Conservation (phyloP, 1,140 invertebrate genomes). For the Camponotus vicinus region DNA sequence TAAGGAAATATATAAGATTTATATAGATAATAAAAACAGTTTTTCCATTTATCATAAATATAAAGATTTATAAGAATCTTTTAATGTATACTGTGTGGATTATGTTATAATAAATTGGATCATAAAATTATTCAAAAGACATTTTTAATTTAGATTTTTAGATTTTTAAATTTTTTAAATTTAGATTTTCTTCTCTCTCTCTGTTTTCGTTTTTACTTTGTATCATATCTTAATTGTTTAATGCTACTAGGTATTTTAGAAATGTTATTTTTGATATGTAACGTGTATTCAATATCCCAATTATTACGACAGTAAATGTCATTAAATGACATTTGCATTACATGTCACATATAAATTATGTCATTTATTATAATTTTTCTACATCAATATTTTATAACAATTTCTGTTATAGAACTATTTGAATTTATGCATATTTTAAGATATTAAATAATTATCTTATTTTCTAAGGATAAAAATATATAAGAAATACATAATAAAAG, state of each 20-base stretch:
- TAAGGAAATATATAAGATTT: too few species aligned
- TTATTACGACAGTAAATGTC: slow-evolving; percentile 26
- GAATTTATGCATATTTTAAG: background rate
- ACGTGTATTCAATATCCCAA: background rate
- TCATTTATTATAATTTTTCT: slow-evolving; percentile 9
- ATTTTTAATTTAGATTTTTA: too few species aligned
- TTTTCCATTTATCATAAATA: background rate
- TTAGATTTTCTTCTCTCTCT: background rate
- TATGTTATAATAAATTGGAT: background rate
- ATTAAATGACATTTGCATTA: background rate
- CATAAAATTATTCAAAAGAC: background rate
- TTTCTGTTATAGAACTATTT: background rate
- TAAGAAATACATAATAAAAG: background rate
- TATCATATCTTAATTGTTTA: background rate
- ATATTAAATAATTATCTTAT: background rate
- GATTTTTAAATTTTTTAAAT: too few species aligned
- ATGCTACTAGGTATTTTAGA: background rate
- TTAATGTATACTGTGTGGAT: background rate
- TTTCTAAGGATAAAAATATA: background rate
- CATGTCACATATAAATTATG: background rate
- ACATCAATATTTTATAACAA: background rate
- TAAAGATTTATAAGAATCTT: background rate
- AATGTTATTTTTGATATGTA: background rate
- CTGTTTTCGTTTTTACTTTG: background rate
- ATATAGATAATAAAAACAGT: background rate